Conservation (phyloP, 2,113 vertebrate species). For the Fulica atra region DNA sequence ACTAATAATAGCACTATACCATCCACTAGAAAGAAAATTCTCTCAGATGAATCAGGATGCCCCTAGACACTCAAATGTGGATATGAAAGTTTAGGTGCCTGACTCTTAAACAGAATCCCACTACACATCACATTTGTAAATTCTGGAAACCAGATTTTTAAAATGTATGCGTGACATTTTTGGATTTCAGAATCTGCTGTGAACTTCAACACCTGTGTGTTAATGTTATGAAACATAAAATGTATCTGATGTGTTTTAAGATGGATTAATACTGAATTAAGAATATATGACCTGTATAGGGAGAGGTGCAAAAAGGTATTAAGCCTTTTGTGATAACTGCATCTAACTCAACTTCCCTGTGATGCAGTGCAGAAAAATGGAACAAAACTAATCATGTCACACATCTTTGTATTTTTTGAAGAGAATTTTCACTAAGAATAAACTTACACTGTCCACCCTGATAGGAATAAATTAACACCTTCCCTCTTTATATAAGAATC, state of each 20-base stretch:
- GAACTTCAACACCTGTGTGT: neutral
- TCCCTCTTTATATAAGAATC: neutral
- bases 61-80: neutral
- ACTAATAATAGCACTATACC: too few relatives aligned
- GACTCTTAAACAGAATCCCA: neutral
- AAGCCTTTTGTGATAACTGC: neutral
- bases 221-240: neutral
- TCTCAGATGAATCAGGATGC: neutral
- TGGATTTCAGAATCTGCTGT: neutral
- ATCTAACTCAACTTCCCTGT: neutral
- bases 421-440: neutral
- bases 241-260: neutral
- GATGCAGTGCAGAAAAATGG: neutral
- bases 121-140: neutral
- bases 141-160: neutral
- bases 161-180: neutral
- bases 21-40: too few relatives aligned
- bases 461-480: neutral
- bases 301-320: neutral
- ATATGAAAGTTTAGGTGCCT: rapidly evolving
- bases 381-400: neutral
- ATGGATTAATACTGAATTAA: neutral
- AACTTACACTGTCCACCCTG: neutral
- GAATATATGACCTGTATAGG: neutral
- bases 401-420: neutral